Base-by-base conservation (phyloP, 2,888 invertebrate species). In the Synergus japonicus region DNA sequence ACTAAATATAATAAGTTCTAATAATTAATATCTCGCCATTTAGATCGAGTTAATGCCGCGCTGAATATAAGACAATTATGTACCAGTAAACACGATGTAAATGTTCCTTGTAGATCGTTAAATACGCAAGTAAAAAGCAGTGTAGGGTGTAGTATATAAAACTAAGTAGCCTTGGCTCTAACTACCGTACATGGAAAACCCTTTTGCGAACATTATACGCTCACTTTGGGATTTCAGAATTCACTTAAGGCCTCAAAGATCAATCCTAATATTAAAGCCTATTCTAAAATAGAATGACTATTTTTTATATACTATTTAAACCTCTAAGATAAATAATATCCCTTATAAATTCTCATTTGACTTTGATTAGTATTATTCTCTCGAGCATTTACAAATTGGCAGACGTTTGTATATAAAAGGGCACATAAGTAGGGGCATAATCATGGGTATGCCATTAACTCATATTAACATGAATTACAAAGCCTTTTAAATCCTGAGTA, bases 41-140 rank as follows among this genome's bases (percentile, higher is more conserved):
- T 73, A n/a, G 54, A 73, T 73, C 37, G 54, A 37, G 54, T 49
- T 37, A 73, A 49, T 73, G 49, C 54, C n/a, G 29, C 54, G 37
- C 54, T 73, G 73, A 54, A 37, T 37, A 54, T 37, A 73, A 73
- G 73, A 73, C 73, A 73, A 73, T 73, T 73, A 73, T 54, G 54
- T 54, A 73, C 54, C 73, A 73, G 73, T 73, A 73, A 73, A 73
- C 73, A 73, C 73, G 54, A 73, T 73, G 73, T 73, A 73, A 73
- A 73, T 73, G 73, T 49, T 37, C 73, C 54, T 73, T 73, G 73
- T 15, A 73, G 73, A 37, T 73, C 73, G 73, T 73, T 73, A 73
- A 73, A 69, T 37, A 37, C 10, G 73, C 73, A 73, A 73, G 73
- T 73, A 73, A 73, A 73, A 73, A 73, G 73, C 73, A 73, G 49